Evolutionary conservation across 2,113 vertebrate species (phyloP).

Genomic region (Apistogramma diplotaenia): DNA sequence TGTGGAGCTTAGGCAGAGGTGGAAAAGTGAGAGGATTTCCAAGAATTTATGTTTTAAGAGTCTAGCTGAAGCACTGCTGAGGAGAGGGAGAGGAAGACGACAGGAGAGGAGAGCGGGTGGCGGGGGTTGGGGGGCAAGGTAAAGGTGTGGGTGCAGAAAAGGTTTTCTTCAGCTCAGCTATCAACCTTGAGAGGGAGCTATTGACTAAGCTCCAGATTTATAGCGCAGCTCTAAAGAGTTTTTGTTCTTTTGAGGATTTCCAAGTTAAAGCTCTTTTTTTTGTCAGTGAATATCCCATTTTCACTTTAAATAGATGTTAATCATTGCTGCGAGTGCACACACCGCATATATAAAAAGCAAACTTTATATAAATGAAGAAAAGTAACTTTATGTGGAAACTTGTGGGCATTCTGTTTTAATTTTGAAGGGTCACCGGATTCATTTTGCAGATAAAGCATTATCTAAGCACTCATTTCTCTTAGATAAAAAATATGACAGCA

Average conservation of each 20-base stretch:
- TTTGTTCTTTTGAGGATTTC: slow-evolving; percentile 37
- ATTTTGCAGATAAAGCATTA: slow-evolving; percentile 13
- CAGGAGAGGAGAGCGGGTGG: not conserved
- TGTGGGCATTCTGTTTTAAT: not conserved
- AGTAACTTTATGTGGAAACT: not conserved
- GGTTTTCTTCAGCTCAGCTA: slow-evolving; percentile 40
- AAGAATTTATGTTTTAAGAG: slow-evolving; percentile 69
- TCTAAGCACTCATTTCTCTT: slow-evolving; percentile 12
- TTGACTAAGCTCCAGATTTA: slow-evolving; percentile 56
- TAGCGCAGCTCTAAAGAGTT: slow-evolving; percentile 30
- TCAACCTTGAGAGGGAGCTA: slow-evolving; percentile 69
- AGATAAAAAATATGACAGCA: not conserved
- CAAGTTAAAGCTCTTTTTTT: slow-evolving; percentile 16
- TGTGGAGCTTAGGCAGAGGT: slow-evolving; percentile 34
- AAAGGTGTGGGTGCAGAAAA: slow-evolving; percentile 5
- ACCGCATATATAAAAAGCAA: not conserved
- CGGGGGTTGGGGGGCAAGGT: not conserved
- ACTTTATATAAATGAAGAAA: slow-evolving; percentile 13
- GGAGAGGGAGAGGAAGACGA: slow-evolving; percentile 2
- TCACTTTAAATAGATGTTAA: slow-evolving; percentile 34
- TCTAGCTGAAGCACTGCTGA: slow-evolving; percentile 36
- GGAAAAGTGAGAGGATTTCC: slow-evolving; percentile 61
- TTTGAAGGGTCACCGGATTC: slow-evolving; percentile 7
- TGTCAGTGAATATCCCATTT: slow-evolving; percentile 8
- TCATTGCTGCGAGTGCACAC: not conserved